Percentiles rank a stretch among this genome's conserved stretches.
phyloP scores from a whole-genome alignment of 2,888 invertebrate species.

The Trissoscelio sp. region DNA sequence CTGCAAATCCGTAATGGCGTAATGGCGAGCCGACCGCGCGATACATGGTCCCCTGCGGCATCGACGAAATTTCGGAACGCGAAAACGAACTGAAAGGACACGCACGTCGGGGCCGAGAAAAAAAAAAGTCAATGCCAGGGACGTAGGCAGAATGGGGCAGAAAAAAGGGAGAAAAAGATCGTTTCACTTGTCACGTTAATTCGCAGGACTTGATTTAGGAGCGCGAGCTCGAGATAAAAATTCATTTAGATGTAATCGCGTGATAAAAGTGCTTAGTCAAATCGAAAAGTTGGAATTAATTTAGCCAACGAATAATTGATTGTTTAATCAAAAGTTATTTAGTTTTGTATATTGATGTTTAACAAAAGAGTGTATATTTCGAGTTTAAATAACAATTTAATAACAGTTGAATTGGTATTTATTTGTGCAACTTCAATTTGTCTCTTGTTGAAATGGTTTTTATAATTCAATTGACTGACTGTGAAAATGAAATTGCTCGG shows the following conservation, averaged over 20 bases:
- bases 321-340: no score
- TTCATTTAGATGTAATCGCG: background rate
- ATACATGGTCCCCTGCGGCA: slow-evolving; percentile 55
- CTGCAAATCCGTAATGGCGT: slow-evolving; percentile 75
- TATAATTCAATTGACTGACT: no score
- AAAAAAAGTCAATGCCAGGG: slow-evolving; percentile 33
- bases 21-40: slow-evolving; percentile 66
- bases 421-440: no score
- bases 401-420: no score
- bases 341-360: no score
- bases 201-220: background rate
- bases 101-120: background rate
- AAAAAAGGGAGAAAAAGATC: no score
- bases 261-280: background rate
- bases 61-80: slow-evolving; percentile 51
- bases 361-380: no score
- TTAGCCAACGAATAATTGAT: no score
- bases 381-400: no score
- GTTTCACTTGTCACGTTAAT: background rate
- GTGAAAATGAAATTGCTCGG: no score
- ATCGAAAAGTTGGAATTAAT: no score
- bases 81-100: slow-evolving; percentile 34
- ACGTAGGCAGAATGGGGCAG: background rate
- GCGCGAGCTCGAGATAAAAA: background rate
- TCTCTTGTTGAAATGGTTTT: no score